Percentiles rank a stretch among this genome's conserved stretches.
Evolutionary conservation across 1,140 invertebrate genomes (phyloP).

Genomic region (Bombus turneri): DNA sequence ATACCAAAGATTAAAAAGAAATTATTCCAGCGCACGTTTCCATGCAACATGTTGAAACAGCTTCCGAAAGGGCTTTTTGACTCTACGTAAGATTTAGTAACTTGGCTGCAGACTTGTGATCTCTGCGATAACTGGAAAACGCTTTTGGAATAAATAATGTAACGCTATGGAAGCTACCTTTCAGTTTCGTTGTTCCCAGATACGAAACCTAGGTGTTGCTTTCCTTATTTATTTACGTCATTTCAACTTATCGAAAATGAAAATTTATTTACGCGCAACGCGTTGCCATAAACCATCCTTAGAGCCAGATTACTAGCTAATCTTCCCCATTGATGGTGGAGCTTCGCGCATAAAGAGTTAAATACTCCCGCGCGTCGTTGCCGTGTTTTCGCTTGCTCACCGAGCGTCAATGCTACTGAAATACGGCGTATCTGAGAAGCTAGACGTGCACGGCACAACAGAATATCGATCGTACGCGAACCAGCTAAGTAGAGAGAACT

Average conservation of each 20-base stretch:
- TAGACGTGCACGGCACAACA: neutral
- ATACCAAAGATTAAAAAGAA: conserved; percentile 24
- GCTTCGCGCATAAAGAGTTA: neutral
- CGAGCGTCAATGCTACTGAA: conserved; percentile 12
- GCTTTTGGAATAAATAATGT: conserved; percentile 7
- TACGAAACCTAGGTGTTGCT: neutral
- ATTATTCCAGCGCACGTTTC: conserved; percentile 11
- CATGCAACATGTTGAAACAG: neutral
- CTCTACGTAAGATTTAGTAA: neutral
- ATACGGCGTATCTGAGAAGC: conserved; percentile 1
- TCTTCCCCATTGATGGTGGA: neutral
- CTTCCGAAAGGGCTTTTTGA: neutral
- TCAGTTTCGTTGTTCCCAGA: neutral
- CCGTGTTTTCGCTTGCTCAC: neutral
- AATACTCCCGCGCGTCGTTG: neutral
- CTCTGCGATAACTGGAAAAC: conserved; percentile 10
- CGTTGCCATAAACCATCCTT: neutral
- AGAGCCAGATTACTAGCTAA: neutral
- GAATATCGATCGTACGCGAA: conserved; percentile 1
- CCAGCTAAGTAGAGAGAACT: neutral
- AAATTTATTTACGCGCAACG: neutral
- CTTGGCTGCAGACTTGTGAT: neutral
- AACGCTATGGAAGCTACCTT: no score
- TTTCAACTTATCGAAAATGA: no score
- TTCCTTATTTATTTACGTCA: no score